Base-by-base conservation (phyloP, 1,140 invertebrate genomes). In the Eupeodes corollae region DNA sequence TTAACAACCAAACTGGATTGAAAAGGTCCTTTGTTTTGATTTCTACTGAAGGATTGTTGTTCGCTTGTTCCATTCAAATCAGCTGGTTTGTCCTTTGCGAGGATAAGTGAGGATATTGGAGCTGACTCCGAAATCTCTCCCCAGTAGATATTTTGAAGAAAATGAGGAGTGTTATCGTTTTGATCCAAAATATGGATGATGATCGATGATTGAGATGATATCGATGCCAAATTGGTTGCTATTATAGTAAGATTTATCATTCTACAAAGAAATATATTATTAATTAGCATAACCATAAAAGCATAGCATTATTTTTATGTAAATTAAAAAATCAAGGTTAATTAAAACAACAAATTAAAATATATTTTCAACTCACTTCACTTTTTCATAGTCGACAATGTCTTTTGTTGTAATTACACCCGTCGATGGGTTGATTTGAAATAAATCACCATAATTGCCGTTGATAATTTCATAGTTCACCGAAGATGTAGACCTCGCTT, bases 121-220 rank as follows among this genome's bases (percentile, higher is more conserved):
- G 87, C 78, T 12, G 80, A 72, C 71, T 91, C 86, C 51, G 78
- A 79, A 19, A 91, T 76, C 58, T 74, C 71, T 14, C 88, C 83
- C 31, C 71, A 71, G 62, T 88, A 92, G 41, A 73, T 63, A 2
- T 70, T 70, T 56, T 83, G 75, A 10, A 79, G 57, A 63, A 92
- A 91, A 42, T 71, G 69, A 5, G 92, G 91, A n/a, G 79, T 69
- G 71, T 90, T 92, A 66, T 95, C 91, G 71, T 96, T 88, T 52
- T 73, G 75, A 65, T 88, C 87, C 43, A 86, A 67, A 42, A 89
- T 79, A 63, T 87, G 83, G 14, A 89, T 75, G n/a, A 82, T 74
- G 11, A 88, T 75, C 53, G 75, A 78, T 47, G 82, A 84, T 3
- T 54, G 60, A 0, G 85, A 80, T 15, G 73, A 76, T 11, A 78